Conservation (phyloP, 1,140 invertebrate species). For the Sycobia sp. region DNA sequence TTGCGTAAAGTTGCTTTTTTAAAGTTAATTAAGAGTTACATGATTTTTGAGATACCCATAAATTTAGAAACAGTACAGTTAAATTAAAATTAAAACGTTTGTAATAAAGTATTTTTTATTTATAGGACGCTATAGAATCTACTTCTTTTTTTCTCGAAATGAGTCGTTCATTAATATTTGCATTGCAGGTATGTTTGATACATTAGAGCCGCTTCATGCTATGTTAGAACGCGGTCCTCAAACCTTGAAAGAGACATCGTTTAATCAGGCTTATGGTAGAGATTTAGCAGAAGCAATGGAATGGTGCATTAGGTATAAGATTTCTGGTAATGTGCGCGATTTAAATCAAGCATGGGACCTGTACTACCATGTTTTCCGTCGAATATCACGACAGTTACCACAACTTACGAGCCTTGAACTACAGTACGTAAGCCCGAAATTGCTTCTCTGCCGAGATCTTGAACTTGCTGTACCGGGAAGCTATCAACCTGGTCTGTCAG, state of each 20-base stretch:
- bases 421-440: conserved; percentile 93
- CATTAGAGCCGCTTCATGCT: conserved; percentile 91
- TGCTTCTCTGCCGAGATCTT: conserved; percentile 86
- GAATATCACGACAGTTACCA: conserved; percentile 93
- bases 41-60: no score
- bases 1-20: no score
- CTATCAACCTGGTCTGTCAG: conserved; percentile 85
- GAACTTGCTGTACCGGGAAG: conserved; percentile 95
- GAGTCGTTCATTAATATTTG: no score
- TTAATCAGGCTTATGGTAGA: conserved; percentile 92
- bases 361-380: conserved; percentile 96
- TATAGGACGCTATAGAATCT: no score
- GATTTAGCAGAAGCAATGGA: conserved; percentile 93
- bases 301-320: conserved; percentile 89
- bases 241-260: conserved; percentile 96
- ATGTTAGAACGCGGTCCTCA: conserved; percentile 93
- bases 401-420: conserved; percentile 87
- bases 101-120: no score
- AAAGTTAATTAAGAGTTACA: no score
- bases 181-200: conserved; percentile 92
- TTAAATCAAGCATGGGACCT: conserved; percentile 98
- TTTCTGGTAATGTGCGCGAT: conserved; percentile 84
- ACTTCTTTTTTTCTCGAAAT: no score
- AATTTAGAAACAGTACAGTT: no score
- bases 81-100: no score